Conservation (phyloP, 2,113 vertebrate species). For the Cryptotis parvus region DNA sequence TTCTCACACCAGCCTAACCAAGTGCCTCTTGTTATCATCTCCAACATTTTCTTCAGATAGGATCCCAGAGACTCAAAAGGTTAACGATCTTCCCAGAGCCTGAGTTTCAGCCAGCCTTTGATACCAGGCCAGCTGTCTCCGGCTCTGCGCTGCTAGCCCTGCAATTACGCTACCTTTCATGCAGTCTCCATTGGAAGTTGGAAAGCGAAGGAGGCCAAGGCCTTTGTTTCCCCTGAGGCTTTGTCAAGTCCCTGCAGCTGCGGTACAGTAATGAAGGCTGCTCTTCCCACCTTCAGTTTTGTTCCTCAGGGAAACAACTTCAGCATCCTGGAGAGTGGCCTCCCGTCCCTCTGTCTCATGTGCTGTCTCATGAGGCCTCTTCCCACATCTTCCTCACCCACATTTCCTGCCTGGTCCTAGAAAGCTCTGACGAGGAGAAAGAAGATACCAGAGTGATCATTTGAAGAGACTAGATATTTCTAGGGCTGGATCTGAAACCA, state of each 20-base stretch:
- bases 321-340: background rate
- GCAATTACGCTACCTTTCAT: background rate
- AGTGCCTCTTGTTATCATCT: background rate
- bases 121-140: background rate
- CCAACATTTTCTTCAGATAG: slow-evolving; percentile 17
- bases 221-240: background rate
- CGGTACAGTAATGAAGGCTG: accelerated
- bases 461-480: background rate
- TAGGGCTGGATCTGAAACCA: slow-evolving; percentile 24
- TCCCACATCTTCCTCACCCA: background rate
- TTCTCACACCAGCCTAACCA: background rate
- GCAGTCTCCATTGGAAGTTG: slow-evolving; percentile 5
- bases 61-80: background rate
- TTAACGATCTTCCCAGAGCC: background rate
- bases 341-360: background rate
- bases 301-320: background rate
- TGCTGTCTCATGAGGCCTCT: background rate
- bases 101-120: background rate
- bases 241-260: background rate
- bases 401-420: background rate
- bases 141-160: background rate
- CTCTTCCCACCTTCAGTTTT: background rate
- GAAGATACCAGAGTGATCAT: slow-evolving; percentile 29
- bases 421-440: background rate
- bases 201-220: background rate